These are phyloP conservation scores for Eristalis tenax DNA, from an alignment of 2,888 invertebrate genomes.

Conservation along the genomic window DNA sequence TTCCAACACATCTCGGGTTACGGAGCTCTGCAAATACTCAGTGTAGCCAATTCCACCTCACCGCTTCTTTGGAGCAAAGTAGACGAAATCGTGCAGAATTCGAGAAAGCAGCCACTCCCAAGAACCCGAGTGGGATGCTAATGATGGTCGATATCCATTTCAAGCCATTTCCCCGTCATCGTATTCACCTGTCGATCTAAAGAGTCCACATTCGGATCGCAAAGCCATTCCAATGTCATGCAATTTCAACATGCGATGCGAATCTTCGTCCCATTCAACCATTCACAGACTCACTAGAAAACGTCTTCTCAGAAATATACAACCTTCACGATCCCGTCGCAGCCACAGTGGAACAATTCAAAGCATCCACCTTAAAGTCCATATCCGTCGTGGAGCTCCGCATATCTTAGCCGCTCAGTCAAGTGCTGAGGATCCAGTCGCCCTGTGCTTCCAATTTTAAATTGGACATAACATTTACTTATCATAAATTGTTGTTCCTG, in stretches of 20 bases:
- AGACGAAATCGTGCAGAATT: too few species aligned
- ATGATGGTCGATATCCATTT: not conserved
- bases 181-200: not conserved
- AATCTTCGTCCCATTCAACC: not conserved
- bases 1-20: too few species aligned
- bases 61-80: too few species aligned
- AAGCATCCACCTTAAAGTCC: slow-evolving; percentile 38
- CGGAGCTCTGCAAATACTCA: too few species aligned
- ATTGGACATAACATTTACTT: slow-evolving; percentile 72
- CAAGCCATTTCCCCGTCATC: not conserved
- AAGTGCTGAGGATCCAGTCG: slow-evolving; percentile 53
- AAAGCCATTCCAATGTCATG: not conserved
- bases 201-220: not conserved
- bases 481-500: slow-evolving; percentile 71
- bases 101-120: not conserved
- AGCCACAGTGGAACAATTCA: not conserved
- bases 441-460: slow-evolving; percentile 69
- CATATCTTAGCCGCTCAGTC: slow-evolving; percentile 28
- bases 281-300: not conserved
- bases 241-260: not conserved
- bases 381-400: slow-evolving; percentile 51
- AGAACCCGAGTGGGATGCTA: not conserved
- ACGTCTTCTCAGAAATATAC: not conserved
- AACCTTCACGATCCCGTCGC: not conserved
- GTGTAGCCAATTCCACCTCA: too few species aligned